phyloP scores from a whole-genome alignment of 1,140 invertebrate species.

The Carcinoscorpius rotundicauda region DNA sequence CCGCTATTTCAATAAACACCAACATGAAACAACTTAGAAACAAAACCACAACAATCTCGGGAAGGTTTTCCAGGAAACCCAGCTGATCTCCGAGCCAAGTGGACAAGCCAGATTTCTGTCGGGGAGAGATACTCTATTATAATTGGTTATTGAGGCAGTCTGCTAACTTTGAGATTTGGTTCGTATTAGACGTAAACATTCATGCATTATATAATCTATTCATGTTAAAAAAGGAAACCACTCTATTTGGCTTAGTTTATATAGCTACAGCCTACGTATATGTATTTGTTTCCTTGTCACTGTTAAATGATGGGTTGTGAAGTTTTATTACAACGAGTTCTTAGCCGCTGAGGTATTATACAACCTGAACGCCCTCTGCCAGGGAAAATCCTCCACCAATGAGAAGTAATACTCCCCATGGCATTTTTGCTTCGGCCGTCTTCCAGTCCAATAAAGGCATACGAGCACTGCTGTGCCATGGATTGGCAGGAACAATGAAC shows the following conservation, averaged over 20 bases:
- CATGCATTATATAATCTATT: too few species aligned
- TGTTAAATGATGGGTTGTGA: too few species aligned
- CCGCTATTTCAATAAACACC: slow-evolving; percentile 57
- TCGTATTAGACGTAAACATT: too few species aligned
- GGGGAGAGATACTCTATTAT: too few species aligned
- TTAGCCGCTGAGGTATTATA: too few species aligned
- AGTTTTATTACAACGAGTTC: too few species aligned
- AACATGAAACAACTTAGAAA: slow-evolving; percentile 39
- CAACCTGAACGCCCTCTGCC: slow-evolving; percentile 59
- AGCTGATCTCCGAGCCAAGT: slow-evolving; percentile 50
- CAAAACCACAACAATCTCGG: slow-evolving; percentile 31
- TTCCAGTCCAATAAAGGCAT: slow-evolving; percentile 30
- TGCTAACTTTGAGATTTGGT: too few species aligned
- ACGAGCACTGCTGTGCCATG: slow-evolving; percentile 6
- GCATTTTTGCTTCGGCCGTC: slow-evolving; percentile 32
- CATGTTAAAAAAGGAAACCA: too few species aligned
- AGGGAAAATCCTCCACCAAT: slow-evolving; percentile 75
- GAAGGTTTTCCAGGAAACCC: slow-evolving; percentile 28
- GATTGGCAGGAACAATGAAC: slow-evolving; percentile 61
- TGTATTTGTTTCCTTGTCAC: too few species aligned
- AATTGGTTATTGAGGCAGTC: too few species aligned
- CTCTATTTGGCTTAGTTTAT: too few species aligned
- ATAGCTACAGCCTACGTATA: too few species aligned
- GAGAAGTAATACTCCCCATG: slow-evolving; percentile 39
- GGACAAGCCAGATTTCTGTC: slow-evolving; percentile 53